These are phyloP conservation scores for Epinephelus moara DNA, from an alignment of 2,113 vertebrate genomes.

Conservation along the genomic window DNA sequence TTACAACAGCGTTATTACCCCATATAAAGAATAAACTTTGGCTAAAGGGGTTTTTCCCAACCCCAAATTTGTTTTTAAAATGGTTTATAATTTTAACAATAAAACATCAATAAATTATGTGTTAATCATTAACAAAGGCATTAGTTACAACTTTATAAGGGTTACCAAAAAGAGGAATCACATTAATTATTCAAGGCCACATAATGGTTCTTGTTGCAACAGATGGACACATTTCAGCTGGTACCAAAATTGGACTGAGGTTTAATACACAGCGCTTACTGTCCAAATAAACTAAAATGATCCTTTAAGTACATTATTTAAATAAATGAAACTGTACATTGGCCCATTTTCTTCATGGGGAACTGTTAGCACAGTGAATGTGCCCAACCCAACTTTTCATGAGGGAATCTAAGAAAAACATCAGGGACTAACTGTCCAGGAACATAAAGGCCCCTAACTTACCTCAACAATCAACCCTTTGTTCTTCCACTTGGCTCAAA, in stretches of 20 bases:
- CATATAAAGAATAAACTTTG: neutral
- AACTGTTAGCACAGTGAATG: neutral
- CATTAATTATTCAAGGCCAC: neutral
- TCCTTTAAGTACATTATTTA: neutral
- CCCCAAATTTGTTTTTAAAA: neutral
- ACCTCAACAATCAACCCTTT: slow-evolving; percentile 66
- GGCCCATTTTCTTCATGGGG: neutral
- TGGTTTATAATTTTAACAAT: neutral
- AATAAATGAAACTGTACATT: neutral
- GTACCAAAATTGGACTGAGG: neutral
- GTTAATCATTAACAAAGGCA: neutral
- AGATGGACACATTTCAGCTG: neutral
- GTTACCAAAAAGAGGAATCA: neutral
- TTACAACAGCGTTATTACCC: too few species aligned
- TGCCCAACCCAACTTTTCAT: slow-evolving; percentile 21
- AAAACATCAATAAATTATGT: neutral
- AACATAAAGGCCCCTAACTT: slow-evolving; percentile 48
- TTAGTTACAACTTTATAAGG: neutral
- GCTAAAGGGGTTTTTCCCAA: neutral
- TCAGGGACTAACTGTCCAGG: slow-evolving; percentile 54
- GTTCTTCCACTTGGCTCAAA: slow-evolving; percentile 71
- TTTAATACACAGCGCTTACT: neutral
- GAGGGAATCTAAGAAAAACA: slow-evolving; percentile 58
- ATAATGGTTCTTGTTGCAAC: neutral
- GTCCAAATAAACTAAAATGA: neutral